These are phyloP conservation scores for Jordanella pulchra DNA, from an alignment of 2,797 vertebrate species.

Conservation along the genomic window DNA sequence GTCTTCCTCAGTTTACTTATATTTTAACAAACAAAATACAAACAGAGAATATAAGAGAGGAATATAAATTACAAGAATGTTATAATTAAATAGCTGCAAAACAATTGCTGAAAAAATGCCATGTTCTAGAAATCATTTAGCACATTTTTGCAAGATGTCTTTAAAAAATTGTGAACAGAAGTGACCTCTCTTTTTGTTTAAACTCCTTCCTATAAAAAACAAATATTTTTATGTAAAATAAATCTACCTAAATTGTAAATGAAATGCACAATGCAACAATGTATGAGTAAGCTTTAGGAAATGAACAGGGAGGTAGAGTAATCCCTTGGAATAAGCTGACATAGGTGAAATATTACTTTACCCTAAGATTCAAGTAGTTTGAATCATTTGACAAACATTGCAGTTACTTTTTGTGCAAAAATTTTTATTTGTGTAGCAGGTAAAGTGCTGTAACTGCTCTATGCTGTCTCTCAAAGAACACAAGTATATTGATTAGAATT, in stretches of 20 bases:
- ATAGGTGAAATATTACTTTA: constrained; percentile 65
- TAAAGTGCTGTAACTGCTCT: constrained; percentile 58
- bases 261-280: constrained; percentile 45
- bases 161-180: not conserved
- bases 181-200: not conserved
- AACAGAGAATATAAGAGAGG: too few relatives aligned
- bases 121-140: not conserved
- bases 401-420: constrained; percentile 43
- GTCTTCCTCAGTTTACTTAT: not conserved
- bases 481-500: constrained; percentile 64
- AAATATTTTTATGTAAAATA: constrained; percentile 31
- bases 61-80: too few relatives aligned
- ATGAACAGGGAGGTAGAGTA: constrained; percentile 38
- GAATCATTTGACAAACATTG: constrained; percentile 80
- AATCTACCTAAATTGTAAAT: constrained; percentile 36
- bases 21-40: not conserved
- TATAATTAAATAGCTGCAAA: too few relatives aligned
- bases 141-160: not conserved
- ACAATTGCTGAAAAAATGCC: too few relatives aligned
- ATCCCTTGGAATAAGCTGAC: constrained; percentile 52
- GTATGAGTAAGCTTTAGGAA: constrained; percentile 62
- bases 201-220: constrained; percentile 50
- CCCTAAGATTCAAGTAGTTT: constrained; percentile 77
- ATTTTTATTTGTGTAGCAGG: constrained; percentile 73
- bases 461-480: constrained; percentile 52